Evolutionary conservation across 2,888 invertebrate genomes (phyloP).

Genomic region (Maniola hyperantus): DNA sequence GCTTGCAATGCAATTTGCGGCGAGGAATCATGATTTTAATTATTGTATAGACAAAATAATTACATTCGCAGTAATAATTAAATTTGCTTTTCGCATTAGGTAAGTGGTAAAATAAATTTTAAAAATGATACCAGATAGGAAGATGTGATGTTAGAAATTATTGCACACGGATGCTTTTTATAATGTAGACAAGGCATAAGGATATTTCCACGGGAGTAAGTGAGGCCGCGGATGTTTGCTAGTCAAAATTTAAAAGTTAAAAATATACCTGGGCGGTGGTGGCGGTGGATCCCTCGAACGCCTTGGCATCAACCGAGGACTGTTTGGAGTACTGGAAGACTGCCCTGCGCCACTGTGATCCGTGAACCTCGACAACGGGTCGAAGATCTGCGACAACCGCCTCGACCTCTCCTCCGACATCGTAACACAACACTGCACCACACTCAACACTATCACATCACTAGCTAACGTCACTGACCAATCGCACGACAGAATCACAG

Average conservation of each 20-base stretch:
- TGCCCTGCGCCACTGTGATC: conserved; percentile 83
- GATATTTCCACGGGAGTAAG: too few relatives aligned
- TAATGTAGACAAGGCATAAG: too few relatives aligned
- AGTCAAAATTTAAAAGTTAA: not conserved
- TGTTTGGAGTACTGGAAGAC: conserved; percentile 86
- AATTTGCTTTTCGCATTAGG: too few relatives aligned
- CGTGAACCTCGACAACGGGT: conserved; percentile 89
- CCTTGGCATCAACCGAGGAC: conserved; percentile 86
- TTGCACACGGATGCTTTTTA: too few relatives aligned
- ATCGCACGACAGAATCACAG: conserved; percentile 47
- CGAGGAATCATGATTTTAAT: not conserved
- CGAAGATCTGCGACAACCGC: conserved; percentile 91
- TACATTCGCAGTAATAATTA: not conserved
- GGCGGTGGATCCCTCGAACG: conserved; percentile 76
- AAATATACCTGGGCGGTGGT: conserved; percentile 73
- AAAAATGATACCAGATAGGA: too few relatives aligned
- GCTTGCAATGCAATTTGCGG: conserved; percentile 6
- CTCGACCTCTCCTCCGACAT: conserved; percentile 87
- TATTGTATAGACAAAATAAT: not conserved
- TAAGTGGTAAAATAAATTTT: too few relatives aligned
- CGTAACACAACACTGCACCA: conserved; percentile 58
- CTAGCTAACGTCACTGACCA: conserved; percentile 57
- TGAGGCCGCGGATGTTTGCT: too few relatives aligned
- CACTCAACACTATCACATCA: conserved; percentile 69
- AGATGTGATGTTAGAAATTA: too few relatives aligned